Evolutionary conservation across 2,797 vertebrate species (phyloP), one percentile per base, ranked within the genome.

Genomic region (Salmo trutta): DNA sequence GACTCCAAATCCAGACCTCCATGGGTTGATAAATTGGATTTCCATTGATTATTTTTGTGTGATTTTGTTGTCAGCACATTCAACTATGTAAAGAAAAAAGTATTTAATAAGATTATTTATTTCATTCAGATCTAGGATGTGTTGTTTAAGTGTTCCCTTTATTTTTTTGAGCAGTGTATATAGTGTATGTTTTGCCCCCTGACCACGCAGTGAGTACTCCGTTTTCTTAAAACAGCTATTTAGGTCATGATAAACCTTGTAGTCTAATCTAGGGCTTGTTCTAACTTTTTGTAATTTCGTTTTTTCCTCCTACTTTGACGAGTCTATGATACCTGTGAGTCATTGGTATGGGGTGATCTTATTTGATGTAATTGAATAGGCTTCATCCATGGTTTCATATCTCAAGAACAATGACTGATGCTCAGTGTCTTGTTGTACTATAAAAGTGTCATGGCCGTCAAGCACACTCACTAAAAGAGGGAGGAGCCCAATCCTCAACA

Each of bases 121-220:
- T n/a, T n/a, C n/a, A n/a, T n/a, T n/a, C n/a, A n/a, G n/a, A n/a
- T n/a, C n/a, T n/a, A n/a, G n/a, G n/a, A n/a, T n/a, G n/a, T n/a
- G n/a, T n/a, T n/a, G n/a, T n/a, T n/a, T n/a, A n/a, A n/a, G n/a
- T n/a, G n/a, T n/a, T n/a, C n/a, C n/a, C n/a, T n/a, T n/a, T n/a
- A n/a, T n/a, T n/a, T n/a, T n/a, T n/a, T n/a, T n/a, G n/a, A n/a
- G n/a, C n/a, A n/a, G n/a, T n/a, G n/a, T n/a, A n/a, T 36, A 6
- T 36, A 92, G 92, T 94, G 93, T 93, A 92, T 90, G 89, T 86
- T 88, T 79, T 90, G 33, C 33, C 86, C 89, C 84, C 85, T 86
- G 87, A 86, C 77, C 81, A 79, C 3, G 10, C 21, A 86, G 88
- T 82, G 82, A 88, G 33, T 17, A 0, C 19, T 14, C 17, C 2